Evolutionary conservation across 2,888 invertebrate genomes (phyloP).

Genomic region (Phengaris arion): DNA sequence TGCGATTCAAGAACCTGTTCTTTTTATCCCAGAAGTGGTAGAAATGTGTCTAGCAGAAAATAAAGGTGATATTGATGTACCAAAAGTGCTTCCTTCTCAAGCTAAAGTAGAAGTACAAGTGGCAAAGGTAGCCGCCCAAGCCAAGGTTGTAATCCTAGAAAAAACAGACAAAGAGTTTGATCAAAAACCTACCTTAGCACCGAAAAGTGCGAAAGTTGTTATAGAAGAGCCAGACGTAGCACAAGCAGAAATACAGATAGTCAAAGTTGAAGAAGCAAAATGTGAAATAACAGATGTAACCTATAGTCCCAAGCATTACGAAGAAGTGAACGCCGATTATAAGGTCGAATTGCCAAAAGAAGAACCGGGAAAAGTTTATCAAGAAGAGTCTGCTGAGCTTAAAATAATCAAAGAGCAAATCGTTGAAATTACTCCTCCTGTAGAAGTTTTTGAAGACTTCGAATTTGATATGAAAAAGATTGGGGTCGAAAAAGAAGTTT

Average conservation of each 20-base stretch:
- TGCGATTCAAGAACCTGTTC: slow-evolving; percentile 30
- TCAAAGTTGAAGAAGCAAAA: slow-evolving; percentile 34
- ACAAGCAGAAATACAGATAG: slow-evolving; percentile 20
- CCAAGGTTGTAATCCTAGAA: slow-evolving; percentile 34
- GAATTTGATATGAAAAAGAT: slow-evolving; percentile 32
- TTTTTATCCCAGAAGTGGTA: slow-evolving; percentile 29
- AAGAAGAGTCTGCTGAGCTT: slow-evolving; percentile 47
- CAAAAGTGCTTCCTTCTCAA: slow-evolving; percentile 32
- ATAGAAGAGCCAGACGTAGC: slow-evolving; percentile 27
- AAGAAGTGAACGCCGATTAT: slow-evolving; percentile 39
- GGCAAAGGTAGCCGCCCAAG: slow-evolving; percentile 41
- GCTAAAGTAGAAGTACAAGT: slow-evolving; percentile 39
- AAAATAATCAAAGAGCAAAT: slow-evolving; percentile 47
- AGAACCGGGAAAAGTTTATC: slow-evolving; percentile 35
- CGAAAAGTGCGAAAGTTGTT: slow-evolving; percentile 27
- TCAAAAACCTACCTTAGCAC: slow-evolving; percentile 23
- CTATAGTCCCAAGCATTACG: slow-evolving; percentile 35
- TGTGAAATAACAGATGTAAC: slow-evolving; percentile 36
- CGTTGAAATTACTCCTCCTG: slow-evolving; percentile 30
- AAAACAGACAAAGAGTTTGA: slow-evolving; percentile 31
- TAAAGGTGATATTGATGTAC: slow-evolving; percentile 30
- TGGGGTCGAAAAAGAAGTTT: slow-evolving; percentile 37
- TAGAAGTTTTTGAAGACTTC: slow-evolving; percentile 36
- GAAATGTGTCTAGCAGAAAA: slow-evolving; percentile 27
- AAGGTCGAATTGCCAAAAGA: slow-evolving; percentile 36